Percentiles rank a stretch among this genome's conserved stretches.
Conservation (phyloP, 2,888 invertebrate genomes). For the Caenorhabditis sp. region DNA sequence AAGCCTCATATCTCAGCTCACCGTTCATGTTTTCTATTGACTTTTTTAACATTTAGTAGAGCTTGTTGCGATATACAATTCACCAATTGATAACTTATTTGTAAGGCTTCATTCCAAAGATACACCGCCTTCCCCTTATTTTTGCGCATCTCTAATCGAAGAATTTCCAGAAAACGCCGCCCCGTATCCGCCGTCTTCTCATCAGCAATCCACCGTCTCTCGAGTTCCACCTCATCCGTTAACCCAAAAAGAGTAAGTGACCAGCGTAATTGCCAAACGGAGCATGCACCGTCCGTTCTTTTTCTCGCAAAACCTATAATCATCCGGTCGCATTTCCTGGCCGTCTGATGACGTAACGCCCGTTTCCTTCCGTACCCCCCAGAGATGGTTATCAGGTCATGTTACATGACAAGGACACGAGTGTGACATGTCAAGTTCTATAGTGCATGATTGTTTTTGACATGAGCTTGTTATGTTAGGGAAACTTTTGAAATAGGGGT, state of each 20-base stretch:
- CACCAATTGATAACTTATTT: too few species aligned
- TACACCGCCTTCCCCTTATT: too few species aligned
- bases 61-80: too few species aligned
- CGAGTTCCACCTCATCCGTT: slow-evolving; percentile 61
- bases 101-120: too few species aligned
- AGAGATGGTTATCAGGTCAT: slow-evolving; percentile 55
- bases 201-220: slow-evolving; percentile 70
- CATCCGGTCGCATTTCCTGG: slow-evolving; percentile 50
- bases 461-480: slow-evolving; percentile 28
- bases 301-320: slow-evolving; percentile 32
- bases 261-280: background rate
- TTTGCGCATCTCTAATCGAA: too few species aligned
- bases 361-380: slow-evolving; percentile 17
- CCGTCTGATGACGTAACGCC: slow-evolving; percentile 30
- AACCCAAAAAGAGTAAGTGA: slow-evolving; percentile 66
- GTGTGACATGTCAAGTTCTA: slow-evolving; percentile 44
- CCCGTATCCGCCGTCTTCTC: slow-evolving; percentile 72
- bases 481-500: background rate
- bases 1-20: too few species aligned
- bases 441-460: slow-evolving; percentile 10
- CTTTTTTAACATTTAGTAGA: too few species aligned
- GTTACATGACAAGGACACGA: slow-evolving; percentile 55
- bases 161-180: slow-evolving; percentile 71
- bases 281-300: slow-evolving; percentile 9
- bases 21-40: too few species aligned